Base-by-base conservation (phyloP, 2,888 invertebrate genomes). In the Acanthosepion lycidas region DNA sequence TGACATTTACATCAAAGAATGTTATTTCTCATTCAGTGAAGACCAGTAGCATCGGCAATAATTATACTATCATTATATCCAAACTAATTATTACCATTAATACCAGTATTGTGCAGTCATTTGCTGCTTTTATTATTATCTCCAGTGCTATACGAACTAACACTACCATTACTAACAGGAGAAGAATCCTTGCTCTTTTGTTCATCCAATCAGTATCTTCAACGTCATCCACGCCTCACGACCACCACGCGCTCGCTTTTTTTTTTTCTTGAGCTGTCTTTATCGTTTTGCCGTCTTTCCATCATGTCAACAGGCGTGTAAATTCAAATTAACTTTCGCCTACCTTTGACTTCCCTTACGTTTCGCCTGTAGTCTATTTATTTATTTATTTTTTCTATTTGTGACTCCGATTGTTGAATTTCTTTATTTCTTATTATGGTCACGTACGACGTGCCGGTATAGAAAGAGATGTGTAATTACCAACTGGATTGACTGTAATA, bases 251-350 rank as follows among this genome's bases (percentile, higher is more conserved):
- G 33, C 78, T 33, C 8, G 23, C 59, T 20, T 6, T 20, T 59
- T 59, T 59, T 59, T 78, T 59, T 78, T 12, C n/a, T 78, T 78
- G n/a, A 4, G 78, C 33, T n/a, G n/a, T 78, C n/a, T n/a, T 78
- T n/a, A 78, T 78, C 78, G 78, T n/a, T 78, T 12, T 78, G 33
- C n/a, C 5, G 18, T 78, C 78, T 33, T 33, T 78, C 78, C 9
- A 78, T 78, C 78, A n/a, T 78, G 78, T 78, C 78, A 78, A 33
- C n/a, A 78, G 78, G 78, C 78, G 78, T 78, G 78, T 78, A n/a
- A 78, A 78, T 78, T 78, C n/a, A 78, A 78, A 78, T 78, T 78
- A 78, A 78, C 78, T 78, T 78, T 78, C 33, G 78, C 78, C 78
- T 78, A 78, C n/a, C 78, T n/a, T 78, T 78, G 78, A 78, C 78